Base-by-base conservation (phyloP, 2,113 vertebrate genomes). In the Nerophis lumbriciformis region DNA sequence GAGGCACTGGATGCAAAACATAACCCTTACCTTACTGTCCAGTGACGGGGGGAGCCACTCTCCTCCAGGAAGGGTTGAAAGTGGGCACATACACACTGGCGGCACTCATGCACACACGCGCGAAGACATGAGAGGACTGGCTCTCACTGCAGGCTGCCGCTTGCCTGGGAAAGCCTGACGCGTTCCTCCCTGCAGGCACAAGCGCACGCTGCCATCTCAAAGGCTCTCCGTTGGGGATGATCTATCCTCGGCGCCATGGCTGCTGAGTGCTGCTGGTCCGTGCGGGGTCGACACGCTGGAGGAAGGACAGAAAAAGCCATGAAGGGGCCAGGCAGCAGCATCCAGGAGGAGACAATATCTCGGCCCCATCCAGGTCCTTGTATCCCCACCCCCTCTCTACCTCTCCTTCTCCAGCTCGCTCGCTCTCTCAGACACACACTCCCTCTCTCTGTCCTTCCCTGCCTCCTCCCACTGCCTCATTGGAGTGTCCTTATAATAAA, bases 121-220 rank as follows among this genome's bases (percentile, higher is more conserved):
- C 78, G 61, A 55, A 44, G 72, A 70, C 55, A 57, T 37, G 73
- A 83, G 79, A 85, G 80, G 76, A 76, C 76, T 80, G 78, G 74
- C 82, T 87, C 80, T 84, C 76, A 87, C 86, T 90, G 87, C 90
- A 90, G 90, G 89, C 88, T 90, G 85, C 88, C 72, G 87, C 84
- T 90, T 87, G 88, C 88, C 87, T 81, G 88, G 76, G 85, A 90
- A 87, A 88, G 83, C 89, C 83, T 78, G 88, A 90, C 78, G 88
- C 78, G 86, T 89, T 85, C 83, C 81, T 90, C 82, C 89, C 88
- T 88, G 85, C 89, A 83, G 90, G 87, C 86, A 86, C 68, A 72
- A 71, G 83, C 81, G 63, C 81, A 75, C 86, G 50, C 79, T 74
- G 75, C 82, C 88, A 89, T 90, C 88, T 89, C 88, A 88, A 83